Evolutionary conservation across 2,113 vertebrate genomes (phyloP).

Genomic region (Lathamus discolor): DNA sequence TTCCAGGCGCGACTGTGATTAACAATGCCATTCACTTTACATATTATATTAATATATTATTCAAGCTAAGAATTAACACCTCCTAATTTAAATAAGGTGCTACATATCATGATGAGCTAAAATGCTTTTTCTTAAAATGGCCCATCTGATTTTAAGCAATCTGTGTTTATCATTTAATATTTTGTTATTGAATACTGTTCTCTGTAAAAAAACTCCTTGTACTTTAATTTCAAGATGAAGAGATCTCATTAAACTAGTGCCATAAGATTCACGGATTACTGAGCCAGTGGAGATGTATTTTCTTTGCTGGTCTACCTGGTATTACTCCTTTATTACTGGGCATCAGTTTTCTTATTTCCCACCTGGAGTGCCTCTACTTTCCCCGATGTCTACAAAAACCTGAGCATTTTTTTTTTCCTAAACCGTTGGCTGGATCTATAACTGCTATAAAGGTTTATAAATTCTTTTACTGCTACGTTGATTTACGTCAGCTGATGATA

Average conservation of each 20-base stretch:
- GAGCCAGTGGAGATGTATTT: constrained; percentile 56
- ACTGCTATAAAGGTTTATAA: constrained; percentile 29
- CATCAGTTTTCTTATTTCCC: background rate
- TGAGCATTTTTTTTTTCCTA: background rate
- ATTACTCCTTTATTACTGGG: background rate
- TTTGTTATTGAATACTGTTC: constrained; percentile 84
- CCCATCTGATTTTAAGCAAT: constrained; percentile 86
- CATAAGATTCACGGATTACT: constrained; percentile 68
- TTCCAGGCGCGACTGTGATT: constrained; percentile 90
- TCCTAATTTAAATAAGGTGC: constrained; percentile 90
- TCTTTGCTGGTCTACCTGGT: constrained; percentile 31
- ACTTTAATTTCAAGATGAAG: constrained; percentile 82
- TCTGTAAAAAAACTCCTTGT: constrained; percentile 74
- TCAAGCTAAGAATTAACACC: constrained; percentile 90
- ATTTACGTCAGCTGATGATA: constrained; percentile 68
- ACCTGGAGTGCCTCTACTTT: background rate
- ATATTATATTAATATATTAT: constrained; percentile 93
- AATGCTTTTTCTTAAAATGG: constrained; percentile 87
- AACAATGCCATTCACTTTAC: constrained; percentile 91
- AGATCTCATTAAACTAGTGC: constrained; percentile 80
- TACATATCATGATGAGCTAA: constrained; percentile 88
- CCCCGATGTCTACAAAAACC: background rate
- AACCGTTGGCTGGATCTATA: constrained; percentile 14
- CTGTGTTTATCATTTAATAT: constrained; percentile 89
- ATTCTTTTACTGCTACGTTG: constrained; percentile 50